These are phyloP conservation scores for Brenthis daphne DNA, from an alignment of 2,888 invertebrate genomes.

Conservation along the genomic window DNA sequence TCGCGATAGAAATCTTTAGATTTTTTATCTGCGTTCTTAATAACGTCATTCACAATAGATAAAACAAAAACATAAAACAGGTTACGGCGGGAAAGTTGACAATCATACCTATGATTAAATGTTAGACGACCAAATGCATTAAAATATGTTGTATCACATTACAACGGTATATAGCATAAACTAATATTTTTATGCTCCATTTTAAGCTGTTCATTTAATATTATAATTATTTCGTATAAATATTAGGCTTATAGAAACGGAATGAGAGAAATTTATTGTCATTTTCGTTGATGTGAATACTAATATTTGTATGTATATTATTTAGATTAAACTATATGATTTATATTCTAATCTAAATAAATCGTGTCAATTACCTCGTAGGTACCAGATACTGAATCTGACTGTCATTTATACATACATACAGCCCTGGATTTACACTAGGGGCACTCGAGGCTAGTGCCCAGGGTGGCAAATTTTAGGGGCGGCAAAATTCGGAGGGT, in stretches of 20 bases:
- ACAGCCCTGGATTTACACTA: no score
- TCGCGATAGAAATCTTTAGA: slow-evolving; percentile 21
- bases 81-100: slow-evolving; percentile 23
- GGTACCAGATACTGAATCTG: no score
- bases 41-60: slow-evolving; percentile 27
- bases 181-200: neutral
- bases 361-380: no score
- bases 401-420: no score
- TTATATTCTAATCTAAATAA: no score
- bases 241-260: slow-evolving; percentile 3
- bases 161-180: slow-evolving; percentile 1
- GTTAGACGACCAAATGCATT: neutral
- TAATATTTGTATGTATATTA: neutral
- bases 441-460: no score
- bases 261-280: slow-evolving; percentile 9
- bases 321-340: no score
- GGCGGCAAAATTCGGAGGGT: no score
- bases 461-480: no score
- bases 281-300: neutral
- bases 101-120: neutral
- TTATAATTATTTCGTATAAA: slow-evolving; percentile 12
- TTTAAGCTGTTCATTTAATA: slow-evolving; percentile 12
- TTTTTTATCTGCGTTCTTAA: slow-evolving; percentile 23
- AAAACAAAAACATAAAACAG: slow-evolving; percentile 29
- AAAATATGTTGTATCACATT: neutral